Base-by-base conservation (phyloP, 2,888 invertebrate species). In the Andrena chrysosceles region DNA sequence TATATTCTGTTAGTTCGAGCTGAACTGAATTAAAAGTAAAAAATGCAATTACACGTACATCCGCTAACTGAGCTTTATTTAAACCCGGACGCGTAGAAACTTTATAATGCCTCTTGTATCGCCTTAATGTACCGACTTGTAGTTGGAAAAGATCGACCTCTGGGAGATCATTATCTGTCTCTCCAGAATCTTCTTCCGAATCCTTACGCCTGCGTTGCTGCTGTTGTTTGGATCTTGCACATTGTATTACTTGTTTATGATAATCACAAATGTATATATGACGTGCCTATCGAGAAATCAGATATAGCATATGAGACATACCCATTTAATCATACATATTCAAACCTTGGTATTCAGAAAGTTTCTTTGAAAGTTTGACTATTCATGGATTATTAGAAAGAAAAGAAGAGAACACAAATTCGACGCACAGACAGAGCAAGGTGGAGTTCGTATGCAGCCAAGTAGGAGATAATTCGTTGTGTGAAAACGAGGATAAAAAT, bases 261-360 rank as follows among this genome's bases (percentile, higher is more conserved):
- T 97, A 97, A 93, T 99, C 99, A 94, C 99, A 99, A 91, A 99
- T 99, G 94, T 99, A 99, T 90, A 97, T 98, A 93, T 99, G 99
- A 90, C 97, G 96, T 54, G 98, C 98, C 98, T 98, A 94, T 60
- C 31, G 29, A 49, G 42, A 84, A 67, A 84, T 62, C 26, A 70
- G 20, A 66, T 35, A 74, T n/a, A 35, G 13, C 62, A 52, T 23
- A 48, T 10, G 10, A 66, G 31, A 52, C n/a, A 59, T 64, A 52
- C 48, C 16, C 8, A 3, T 48, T 20, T 8, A 20, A 63, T 20
- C n/a, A 26, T 26, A 26, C n/a, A 48, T 23, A 31, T 20, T 63
- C 5, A 26, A 10, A 23, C 13, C 62, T 62, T 42, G 2, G n/a
- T 71, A 35, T 29, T 35, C 62, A 29, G 52, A n/a, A 35, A 10